Evolutionary conservation across 2,888 invertebrate genomes (phyloP).

Genomic region (Selenia dentaria): DNA sequence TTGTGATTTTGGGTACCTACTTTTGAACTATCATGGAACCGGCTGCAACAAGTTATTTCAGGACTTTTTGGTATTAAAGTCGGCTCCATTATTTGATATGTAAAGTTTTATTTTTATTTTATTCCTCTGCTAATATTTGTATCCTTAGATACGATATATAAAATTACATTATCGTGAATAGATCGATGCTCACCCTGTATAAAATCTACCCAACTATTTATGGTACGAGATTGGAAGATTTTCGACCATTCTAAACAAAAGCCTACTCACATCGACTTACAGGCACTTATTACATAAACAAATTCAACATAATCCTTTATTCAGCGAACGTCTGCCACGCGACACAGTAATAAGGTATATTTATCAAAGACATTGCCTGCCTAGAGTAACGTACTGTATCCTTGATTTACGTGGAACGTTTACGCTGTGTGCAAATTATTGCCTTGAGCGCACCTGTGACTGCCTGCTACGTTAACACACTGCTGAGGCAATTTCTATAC

Average conservation of each 20-base stretch:
- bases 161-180: too few species aligned
- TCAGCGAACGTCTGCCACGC: constrained; percentile 39
- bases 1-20: too few species aligned
- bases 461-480: constrained; percentile 36
- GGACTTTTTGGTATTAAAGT: too few species aligned
- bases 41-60: too few species aligned
- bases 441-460: constrained; percentile 63
- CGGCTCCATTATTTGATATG: too few species aligned
- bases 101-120: too few species aligned
- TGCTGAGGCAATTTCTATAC: constrained; percentile 39
- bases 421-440: constrained; percentile 66
- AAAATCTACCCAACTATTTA: too few species aligned
- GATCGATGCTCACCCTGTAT: too few species aligned
- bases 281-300: constrained; percentile 37
- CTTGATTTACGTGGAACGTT: constrained; percentile 62
- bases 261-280: constrained; percentile 19
- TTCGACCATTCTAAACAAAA: constrained; percentile 14
- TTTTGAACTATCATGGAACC: too few species aligned
- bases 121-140: too few species aligned
- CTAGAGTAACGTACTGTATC: constrained; percentile 48
- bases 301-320: constrained; percentile 45
- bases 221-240: too few species aligned
- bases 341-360: constrained; percentile 68
- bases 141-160: too few species aligned
- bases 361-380: constrained; percentile 67